These are phyloP conservation scores for Toxotes lorentzi DNA, from an alignment of 2,797 vertebrate genomes.

Conservation along the genomic window DNA sequence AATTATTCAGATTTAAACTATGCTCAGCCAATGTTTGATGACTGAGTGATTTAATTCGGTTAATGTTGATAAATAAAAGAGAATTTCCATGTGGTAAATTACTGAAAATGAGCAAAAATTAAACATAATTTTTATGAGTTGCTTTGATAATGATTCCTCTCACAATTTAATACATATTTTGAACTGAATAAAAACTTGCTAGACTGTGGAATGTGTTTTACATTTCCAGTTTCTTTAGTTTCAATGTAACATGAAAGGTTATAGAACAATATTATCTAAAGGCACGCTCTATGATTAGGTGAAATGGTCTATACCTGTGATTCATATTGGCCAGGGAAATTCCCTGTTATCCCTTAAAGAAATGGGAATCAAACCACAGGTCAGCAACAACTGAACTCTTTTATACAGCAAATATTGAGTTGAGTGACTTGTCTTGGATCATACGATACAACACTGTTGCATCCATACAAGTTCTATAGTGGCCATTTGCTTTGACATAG, in stretches of 20 bases:
- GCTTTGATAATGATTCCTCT: neutral
- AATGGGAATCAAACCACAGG: neutral
- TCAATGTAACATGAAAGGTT: neutral
- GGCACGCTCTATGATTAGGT: neutral
- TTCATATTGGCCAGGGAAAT: neutral
- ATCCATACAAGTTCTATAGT: neutral
- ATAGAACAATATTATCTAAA: neutral
- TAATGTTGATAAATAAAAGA: neutral
- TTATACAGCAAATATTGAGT: neutral
- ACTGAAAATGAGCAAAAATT: neutral
- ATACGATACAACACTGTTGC: neutral
- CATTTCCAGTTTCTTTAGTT: neutral
- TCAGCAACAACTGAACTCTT: neutral
- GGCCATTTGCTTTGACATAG: neutral
- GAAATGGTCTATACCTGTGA: neutral
- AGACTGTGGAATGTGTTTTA: neutral
- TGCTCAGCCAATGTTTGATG: neutral
- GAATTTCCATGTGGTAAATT: neutral
- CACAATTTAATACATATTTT: neutral
- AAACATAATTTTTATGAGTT: neutral
- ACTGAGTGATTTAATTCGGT: neutral
- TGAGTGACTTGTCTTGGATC: too few species aligned
- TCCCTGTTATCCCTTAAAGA: neutral
- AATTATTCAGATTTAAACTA: neutral
- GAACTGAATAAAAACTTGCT: neutral